Base-by-base conservation (phyloP, 92 coral and sea anemone genomes). In the Epizoanthus stellaris region DNA sequence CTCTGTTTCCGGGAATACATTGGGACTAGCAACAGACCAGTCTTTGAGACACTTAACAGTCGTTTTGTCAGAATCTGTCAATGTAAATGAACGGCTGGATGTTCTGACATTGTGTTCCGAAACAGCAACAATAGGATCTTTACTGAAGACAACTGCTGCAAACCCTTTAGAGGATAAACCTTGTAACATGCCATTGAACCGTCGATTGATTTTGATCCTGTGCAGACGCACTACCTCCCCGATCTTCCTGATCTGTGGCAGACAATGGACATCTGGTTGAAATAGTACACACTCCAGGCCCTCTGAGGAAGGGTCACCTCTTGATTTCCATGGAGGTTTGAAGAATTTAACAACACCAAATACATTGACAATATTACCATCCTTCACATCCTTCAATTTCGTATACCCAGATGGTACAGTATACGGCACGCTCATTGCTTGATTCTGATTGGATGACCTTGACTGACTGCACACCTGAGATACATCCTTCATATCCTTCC, bases 311-410 rank as follows among this genome's bases (percentile, higher is more conserved):
- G 95, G 95, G n/a, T n/a, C n/a, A 6, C 95, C 95, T 56, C 91
- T 85, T 56, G 93, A 89, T 67, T 90, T 86, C 95, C 95, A 92
- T 0, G 95, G 93, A 4, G 93, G 93, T 84, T 92, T 92, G 49
- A 92, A 92, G 49, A 80, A 86, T 85, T 87, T 92, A 16, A 85
- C 95, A 36, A 92, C 93, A n/a, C 95, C 95, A 80, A 84, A 92
- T 30, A 90, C 65, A 40, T 90, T 90, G 1, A 85, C 77, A 4
- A 79, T 68, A 1, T 87, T 87, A 34, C 81, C 82, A 10, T 70
- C 65, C 54, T 89, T 74, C 12, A 92, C 63, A 49, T 87, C 81
- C 67, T 80, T 84, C 14, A 92, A 52, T 69, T 88, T 87, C 61
- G 89, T 92, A 57, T 92, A 92, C 9, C 88, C 83, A 20, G 85